Base-by-base conservation (phyloP, 1,140 invertebrate species). In the Drosophila rhopaloa region DNA sequence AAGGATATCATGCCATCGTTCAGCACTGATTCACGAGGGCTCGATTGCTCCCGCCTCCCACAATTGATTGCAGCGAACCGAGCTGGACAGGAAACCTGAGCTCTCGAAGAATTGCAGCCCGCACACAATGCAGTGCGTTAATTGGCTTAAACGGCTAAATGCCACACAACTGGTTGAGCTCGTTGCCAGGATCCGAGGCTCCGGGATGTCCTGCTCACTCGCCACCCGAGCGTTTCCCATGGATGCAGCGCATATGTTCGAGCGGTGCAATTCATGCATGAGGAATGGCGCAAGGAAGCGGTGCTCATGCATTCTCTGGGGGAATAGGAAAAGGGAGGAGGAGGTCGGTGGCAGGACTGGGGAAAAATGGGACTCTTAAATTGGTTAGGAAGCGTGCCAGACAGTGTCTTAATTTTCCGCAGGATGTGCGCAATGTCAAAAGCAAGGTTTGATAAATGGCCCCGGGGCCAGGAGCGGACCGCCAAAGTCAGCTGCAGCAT, bases 401-500 rank as follows among this genome's bases (percentile, higher is more conserved):
- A 76, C 81, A 89, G 76, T 85, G 82, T 85, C 82, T 85, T 85
- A 85, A 85, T 85, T 85, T 85, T 85, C 82, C 82, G 82, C 82
- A 81, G 82, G 82, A 85, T 86, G 82, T 85, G 82, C 83, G 79
- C 82, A 71, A 76, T 85, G 83, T 89, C 84, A 88, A 84, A 84
- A 89, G 67, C 60, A 84, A 88, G 76, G 65, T 80, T 88, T 88
- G 84, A 88, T 88, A 88, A 89, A 88, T 89, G 84, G 68, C 72
- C 29, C 50, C 46, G 7, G 59, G 60, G 44, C 50, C 54, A 53
- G 29, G 24, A 58, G 51, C 59, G 44, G 62, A 62, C 59, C 57
- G 54, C 57, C 60, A 55, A 70, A 70, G 60, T 51, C 79, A 77
- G 51, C 61, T 44, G 48, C 58, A 41, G 48, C 32, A 57, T 44